Evolutionary conservation across 2,888 invertebrate species (phyloP), one percentile per base, ranked within the genome.

Genomic region (Rotaria sp.): DNA sequence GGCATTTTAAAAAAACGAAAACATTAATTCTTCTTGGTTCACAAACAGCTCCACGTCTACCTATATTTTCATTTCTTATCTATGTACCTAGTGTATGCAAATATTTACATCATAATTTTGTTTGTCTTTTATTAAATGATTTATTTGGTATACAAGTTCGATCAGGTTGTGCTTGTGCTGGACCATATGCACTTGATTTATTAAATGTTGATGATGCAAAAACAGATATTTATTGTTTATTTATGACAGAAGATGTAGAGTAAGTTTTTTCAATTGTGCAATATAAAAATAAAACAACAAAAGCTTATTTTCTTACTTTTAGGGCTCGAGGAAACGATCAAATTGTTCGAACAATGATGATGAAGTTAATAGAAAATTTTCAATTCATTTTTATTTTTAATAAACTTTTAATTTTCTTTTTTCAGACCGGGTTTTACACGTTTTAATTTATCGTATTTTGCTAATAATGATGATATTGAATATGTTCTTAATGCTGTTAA

Each of bases 81-180:
- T 50, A 85, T 38, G 59, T 84, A 57, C 84, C 86, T 57, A 21
- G 41, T 84, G 80, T 57, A 48, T 84, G 85, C 38, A 67, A 87
- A 59, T 87, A 85, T 84, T 86, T 89, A 55, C 89, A 89, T 85
- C 88, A 89, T 52, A 89, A 89, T 88, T 89, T 88, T 84, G 87
- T 89, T 24, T 87, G 88, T 13, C 87, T 87, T 10, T 74, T 89
- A 30, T 88, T 89, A 38, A 89, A 88, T 84, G 89, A 89, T 86
- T 86, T 89, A 85, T 89, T 87, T 85, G 89, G 89, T 26, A 88
- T 89, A 21, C 89, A 89, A 86, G 88, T 88, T 26, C 87, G 89
- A 80, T 88, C 88, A 35, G 89, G 89, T 0, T 89, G 89, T 86
- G 89, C 89, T 57, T 89, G 89, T 87, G 89, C 89, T 21, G 89